A percentile compares a stretch with the other conserved stretches of the same genome.
These are phyloP conservation scores for Climacteris rufus DNA, from an alignment of 2,113 vertebrate genomes.

Conservation along the genomic window DNA sequence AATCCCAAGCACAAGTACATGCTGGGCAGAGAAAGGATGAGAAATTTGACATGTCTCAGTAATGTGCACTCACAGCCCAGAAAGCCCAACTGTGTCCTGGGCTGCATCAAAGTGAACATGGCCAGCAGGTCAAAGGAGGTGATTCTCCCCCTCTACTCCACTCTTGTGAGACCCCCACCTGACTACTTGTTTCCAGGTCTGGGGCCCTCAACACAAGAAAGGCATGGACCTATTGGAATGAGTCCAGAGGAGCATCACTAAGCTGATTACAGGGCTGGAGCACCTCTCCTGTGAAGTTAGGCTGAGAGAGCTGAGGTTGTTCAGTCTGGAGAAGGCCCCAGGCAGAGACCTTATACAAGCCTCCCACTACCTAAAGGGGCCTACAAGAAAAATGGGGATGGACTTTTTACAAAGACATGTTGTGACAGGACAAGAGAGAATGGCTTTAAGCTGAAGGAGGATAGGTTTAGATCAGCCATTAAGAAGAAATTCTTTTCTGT, in stretches of 20 bases:
- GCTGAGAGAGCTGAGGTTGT: not conserved
- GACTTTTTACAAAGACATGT: not conserved
- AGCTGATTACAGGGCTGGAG: not conserved
- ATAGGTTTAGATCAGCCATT: not conserved
- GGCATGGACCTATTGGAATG: not conserved
- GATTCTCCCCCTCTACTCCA: not conserved
- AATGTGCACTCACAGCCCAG: not conserved
- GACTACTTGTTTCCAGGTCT: not conserved
- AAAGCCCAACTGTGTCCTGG: not conserved
- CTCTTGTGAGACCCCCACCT: not conserved
- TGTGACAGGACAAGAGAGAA: not conserved
- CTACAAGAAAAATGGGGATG: not conserved
- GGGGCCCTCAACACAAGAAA: not conserved
- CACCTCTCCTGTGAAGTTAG: not conserved
- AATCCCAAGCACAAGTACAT: not conserved
- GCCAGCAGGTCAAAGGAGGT: not conserved
- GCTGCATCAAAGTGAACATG: not conserved
- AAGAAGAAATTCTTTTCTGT: not conserved
- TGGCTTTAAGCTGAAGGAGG: not conserved
- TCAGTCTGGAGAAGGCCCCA: not conserved
- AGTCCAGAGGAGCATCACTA: not conserved
- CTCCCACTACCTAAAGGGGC: not conserved
- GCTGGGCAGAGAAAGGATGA: not conserved
- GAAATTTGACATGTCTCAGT: not conserved
- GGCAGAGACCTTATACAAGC: not conserved